Evolutionary conservation across 2,888 invertebrate genomes (phyloP).

Genomic region (Pterostichus madidus): DNA sequence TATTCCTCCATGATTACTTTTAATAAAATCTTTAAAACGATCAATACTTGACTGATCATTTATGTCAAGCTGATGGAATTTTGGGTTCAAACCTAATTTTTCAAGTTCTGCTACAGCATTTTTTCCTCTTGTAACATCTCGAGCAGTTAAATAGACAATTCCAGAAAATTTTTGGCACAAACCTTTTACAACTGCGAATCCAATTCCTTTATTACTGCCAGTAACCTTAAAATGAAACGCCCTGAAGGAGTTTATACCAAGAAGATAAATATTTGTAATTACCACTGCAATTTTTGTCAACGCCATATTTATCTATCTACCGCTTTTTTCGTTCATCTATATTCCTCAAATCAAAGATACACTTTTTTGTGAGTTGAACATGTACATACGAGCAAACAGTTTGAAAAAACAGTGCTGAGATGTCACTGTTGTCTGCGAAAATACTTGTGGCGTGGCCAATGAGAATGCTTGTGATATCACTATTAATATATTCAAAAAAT

Average conservation of each 20-base stretch:
- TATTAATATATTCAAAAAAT: too few species aligned
- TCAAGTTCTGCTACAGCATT: conserved; percentile 81
- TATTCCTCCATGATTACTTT: conserved; percentile 82
- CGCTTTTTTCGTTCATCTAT: too few species aligned
- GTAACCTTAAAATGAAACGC: conserved; percentile 51
- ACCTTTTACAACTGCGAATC: conserved; percentile 83
- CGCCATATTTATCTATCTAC: conserved; percentile 19
- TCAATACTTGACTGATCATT: conserved; percentile 81
- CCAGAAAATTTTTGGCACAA: conserved; percentile 84
- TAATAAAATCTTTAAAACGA: conserved; percentile 80
- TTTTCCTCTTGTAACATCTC: conserved; percentile 80
- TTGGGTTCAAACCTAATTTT: conserved; percentile 78
- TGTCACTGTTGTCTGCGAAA: too few species aligned
- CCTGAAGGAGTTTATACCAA: background rate
- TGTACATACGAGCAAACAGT: too few species aligned
- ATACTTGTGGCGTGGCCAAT: too few species aligned
- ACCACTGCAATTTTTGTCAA: conserved; percentile 52
- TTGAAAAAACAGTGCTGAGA: too few species aligned
- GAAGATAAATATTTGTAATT: conserved; percentile 11
- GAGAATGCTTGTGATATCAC: too few species aligned
- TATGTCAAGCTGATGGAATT: conserved; percentile 86
- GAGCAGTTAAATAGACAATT: conserved; percentile 84
- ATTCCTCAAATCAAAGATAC: too few species aligned
- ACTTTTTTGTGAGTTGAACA: too few species aligned
- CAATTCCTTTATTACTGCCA: conserved; percentile 81